Evolutionary conservation across 2,113 vertebrate genomes (phyloP), one percentile per base, ranked within the genome.

Genomic region (Synchiropus splendidus): DNA sequence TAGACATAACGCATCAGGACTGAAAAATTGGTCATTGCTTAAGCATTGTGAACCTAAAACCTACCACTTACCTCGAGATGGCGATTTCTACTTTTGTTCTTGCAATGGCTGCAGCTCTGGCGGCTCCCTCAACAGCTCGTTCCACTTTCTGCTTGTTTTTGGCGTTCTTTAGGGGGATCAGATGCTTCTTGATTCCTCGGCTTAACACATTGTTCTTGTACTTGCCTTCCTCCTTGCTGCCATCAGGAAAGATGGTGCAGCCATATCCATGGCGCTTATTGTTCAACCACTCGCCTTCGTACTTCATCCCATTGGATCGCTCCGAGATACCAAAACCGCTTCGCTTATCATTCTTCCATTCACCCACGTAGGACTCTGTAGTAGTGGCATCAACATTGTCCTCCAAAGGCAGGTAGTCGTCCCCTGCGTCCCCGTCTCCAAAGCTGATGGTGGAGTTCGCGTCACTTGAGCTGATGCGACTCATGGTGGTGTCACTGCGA

Each of bases 51-150:
- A 8, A 27, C 21, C 4, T 27, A 5, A 5, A 27, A 27, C 21
- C 21, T 27, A 27, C 93, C 93, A n/a, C 43, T 58, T 86, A 97
- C 93, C 93, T 95, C 31, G 93, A 97, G 36, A 89, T 89, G 46
- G 93, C 93, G 41, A 97, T 97, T 72, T 97, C 93, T 61, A 97
- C 91, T 86, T 97, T 97, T 46, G 93, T 97, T 88, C 83, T 88
- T 16, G 93, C 90, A 52, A 96, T 92, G 56, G 90, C 90, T 1
- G 91, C 90, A 1, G 93, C 90, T 56, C 92, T 81, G 36, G 91
- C 87, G 1, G 93, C 90, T 39, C 90, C 90, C 61, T 96, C 92
- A 2, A 93, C 84, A 0, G 93, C 92, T 65, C 92, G 84, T 46
- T 93, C 93, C 79, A 92, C 93, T 49, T 97, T 97, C 83, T 96